Base-by-base conservation (phyloP, 2,797 vertebrate genomes). In the Loris lydekkerianus region DNA sequence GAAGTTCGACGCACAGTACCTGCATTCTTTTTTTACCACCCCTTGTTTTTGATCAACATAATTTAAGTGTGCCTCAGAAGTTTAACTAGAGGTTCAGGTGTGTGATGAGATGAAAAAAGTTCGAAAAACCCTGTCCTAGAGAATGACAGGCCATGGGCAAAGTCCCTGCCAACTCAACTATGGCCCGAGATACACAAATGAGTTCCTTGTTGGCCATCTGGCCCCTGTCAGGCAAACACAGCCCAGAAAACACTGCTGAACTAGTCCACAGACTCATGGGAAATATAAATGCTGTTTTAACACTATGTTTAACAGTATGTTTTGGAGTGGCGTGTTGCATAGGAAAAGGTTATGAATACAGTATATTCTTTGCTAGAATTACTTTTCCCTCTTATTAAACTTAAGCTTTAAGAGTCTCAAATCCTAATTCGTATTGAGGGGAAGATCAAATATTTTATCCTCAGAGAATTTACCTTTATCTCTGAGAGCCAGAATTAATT, bases 401-500 rank as follows among this genome's bases (percentile, higher is more conserved):
- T 49, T 75, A 65, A 88, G 10, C 20, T 2, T 86, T 81, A 60
- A 85, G 37, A 18, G 10, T 78, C 53, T 96, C 34, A 91, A 76
- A 86, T 91, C 7, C 46, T 93, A 34, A 84, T 49, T 89, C 25
- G 25, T 65, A 11, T 72, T 91, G 34, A 77, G 11, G 34, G 60
- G 31, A 46, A 63, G 2, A 69, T 63, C n/a, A 80, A n/a, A 61
- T 53, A 69, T 49, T 46, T 91, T 94, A 14, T 80, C 61, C 37
- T 93, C 29, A 86, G 82, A 78, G 15, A 94, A 72, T 65, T 8
- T 87, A 23, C 18, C 21, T 96, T 9, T 67, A 6, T 43, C 13
- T 65, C 43, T 6, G 46, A 46, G 7, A 86, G 53, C 29, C n/a
- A 88, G 86, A 87, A 78, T 75, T 86, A 88, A 73, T 89, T 85